Base-by-base conservation (phyloP, 2,888 invertebrate genomes). In the Agrotis ipsilon region DNA sequence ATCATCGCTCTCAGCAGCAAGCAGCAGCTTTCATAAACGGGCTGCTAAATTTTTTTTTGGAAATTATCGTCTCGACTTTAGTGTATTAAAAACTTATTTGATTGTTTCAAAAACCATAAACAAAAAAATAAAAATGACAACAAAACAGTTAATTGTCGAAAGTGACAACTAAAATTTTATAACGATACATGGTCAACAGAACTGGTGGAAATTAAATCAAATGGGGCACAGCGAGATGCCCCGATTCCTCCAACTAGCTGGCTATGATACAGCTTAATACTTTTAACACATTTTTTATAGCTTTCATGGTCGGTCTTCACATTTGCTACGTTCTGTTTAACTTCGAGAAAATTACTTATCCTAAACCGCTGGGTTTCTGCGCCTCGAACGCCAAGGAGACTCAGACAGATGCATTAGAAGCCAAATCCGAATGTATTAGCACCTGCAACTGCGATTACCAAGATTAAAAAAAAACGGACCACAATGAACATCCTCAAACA, bases 201-300 rank as follows among this genome's bases (percentile, higher is more conserved):
- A 88, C 89, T 78, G 68, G 45, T 60, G 66, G 68, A 78, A 87
- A 86, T 66, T 72, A 72, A 27, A 78, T 51, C 67, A 88, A 89
- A 90, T 89, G 87, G 85, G 88, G 81, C 82, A 58, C 74, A 84
- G 72, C 89, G 87, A 82, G 79, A 94, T 93, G 93, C 86, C 87
- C 74, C 87, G 86, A 70, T 58, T 75, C 74, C 72, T 83, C 71
- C 72, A 71, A 75, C 59, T 74, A 65, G 65, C 78, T 83, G 89
- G 93, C 86, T 93, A 94, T 95, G 94, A 76, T 82, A 89, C 85
- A 86, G 83, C 78, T 84, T 66, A 65, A 78, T 70, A 85, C 79
- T 81, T 21, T 91, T 88, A 91, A 92, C 64, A 83, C 87, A 81
- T 32, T 89, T 16, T 32, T 89, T 13, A 86, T 91, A 82, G 81